These are phyloP conservation scores for Drosophila peninsularis DNA, from an alignment of 2,888 invertebrate genomes.

Conservation along the genomic window DNA sequence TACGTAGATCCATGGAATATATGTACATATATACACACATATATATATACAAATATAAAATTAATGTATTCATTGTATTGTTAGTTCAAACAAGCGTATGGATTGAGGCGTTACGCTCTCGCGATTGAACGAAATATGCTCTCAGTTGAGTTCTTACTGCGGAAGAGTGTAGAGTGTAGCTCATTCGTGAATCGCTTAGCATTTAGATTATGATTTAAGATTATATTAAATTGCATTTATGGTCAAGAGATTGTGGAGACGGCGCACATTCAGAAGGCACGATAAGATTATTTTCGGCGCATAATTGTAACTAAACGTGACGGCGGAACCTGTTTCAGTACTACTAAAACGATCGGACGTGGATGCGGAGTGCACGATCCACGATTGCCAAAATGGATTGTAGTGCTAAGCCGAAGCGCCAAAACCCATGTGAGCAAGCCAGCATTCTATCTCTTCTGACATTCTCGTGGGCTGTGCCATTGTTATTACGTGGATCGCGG, in stretches of 20 bases:
- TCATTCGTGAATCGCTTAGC: not conserved
- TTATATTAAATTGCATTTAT: constrained; percentile 41
- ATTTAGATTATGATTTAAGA: constrained; percentile 13
- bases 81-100: too few species aligned
- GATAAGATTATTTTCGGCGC: constrained; percentile 43
- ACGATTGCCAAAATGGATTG: constrained; percentile 81
- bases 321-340: not conserved
- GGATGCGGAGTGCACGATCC: not conserved
- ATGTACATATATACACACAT: not conserved
- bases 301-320: constrained; percentile 15
- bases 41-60: not conserved
- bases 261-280: constrained; percentile 5
- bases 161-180: constrained; percentile 1
- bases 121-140: not conserved
- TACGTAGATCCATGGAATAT: not conserved
- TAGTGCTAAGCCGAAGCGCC: constrained; percentile 81
- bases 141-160: not conserved
- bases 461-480: constrained; percentile 83
- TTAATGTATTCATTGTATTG: too few species aligned
- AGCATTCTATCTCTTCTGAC: constrained; percentile 82
- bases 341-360: constrained; percentile 15
- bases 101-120: too few species aligned
- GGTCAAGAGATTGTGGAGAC: constrained; percentile 28
- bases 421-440: constrained; percentile 82
- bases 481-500: constrained; percentile 80